These are phyloP conservation scores for Mustela nigripes DNA, from an alignment of 2,113 vertebrate genomes.

Conservation along the genomic window DNA sequence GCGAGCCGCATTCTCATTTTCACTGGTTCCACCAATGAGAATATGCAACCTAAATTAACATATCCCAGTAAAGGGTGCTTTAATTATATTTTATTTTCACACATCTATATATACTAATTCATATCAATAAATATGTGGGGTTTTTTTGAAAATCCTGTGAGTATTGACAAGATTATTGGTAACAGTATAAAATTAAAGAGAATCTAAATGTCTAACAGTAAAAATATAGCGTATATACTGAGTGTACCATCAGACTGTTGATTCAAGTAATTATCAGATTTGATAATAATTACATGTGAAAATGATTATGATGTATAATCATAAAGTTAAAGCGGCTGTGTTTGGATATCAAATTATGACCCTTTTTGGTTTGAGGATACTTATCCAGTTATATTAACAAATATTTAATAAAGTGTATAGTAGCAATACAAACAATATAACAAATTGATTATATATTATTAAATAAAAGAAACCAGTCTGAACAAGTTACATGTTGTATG, in stretches of 20 bases:
- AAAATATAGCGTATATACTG: background rate
- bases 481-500: background rate
- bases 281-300: background rate
- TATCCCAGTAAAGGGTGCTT: background rate
- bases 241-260: background rate
- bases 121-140: background rate
- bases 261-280: background rate
- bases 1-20: background rate
- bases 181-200: background rate
- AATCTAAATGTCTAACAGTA: background rate
- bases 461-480: background rate
- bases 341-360: background rate
- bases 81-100: background rate
- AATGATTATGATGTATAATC: background rate
- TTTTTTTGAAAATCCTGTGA: background rate
- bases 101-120: background rate
- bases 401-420: background rate
- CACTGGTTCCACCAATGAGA: background rate
- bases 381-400: background rate
- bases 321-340: background rate
- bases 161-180: background rate
- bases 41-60: background rate
- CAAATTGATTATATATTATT: background rate
- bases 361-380: background rate
- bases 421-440: background rate